Evolutionary conservation across 2,113 vertebrate species (phyloP), one percentile per base, ranked within the genome.

Genomic region (Pterophyllum scalare): DNA sequence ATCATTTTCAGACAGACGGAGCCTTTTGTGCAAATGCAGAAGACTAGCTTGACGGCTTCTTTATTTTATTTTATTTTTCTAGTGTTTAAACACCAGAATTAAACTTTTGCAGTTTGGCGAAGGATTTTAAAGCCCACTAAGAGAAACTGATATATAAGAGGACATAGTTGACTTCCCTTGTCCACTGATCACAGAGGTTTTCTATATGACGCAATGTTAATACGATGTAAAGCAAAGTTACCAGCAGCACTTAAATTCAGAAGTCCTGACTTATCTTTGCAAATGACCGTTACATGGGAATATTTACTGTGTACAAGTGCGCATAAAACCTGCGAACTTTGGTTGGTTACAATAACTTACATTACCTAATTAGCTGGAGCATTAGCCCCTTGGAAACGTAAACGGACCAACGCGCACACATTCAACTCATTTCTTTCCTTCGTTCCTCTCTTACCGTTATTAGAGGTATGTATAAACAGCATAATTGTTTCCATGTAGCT

Each of bases 361-460:
- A 12, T 13, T 62, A 4, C 6, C 6, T 79, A 77, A 90, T 88
- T 92, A 89, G 85, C 84, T 82, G 31, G 5, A 83, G 54, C 90
- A 62, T 86, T 87, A 88, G 86, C 89, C 19, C 74, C 38, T 19
- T 11, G 6, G 6, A 43, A 13, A 46, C 2, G n/a, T 12, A 9
- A 38, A 60, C 1, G 13, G 15, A 54, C 10, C 19, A 4, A 31
- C 4, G 7, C 38, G 7, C 28, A 28, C 7, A 2, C 11, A 7
- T 5, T 1, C 17, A 40, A 19, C 24, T 31, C 1, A 15, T 61
- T 5, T 59, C 15, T 14, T 59, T 11, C 13, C 20, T 26, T 31
- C 14, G 3, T 7, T 14, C 3, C 3, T 58, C 4, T 77, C 83
- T 84, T 89, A 91, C 90, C 89, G 80, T 83, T 14, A 72, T 9